These are phyloP conservation scores for Cephus pygmeus DNA, from an alignment of 2,888 invertebrate genomes.

Conservation along the genomic window DNA sequence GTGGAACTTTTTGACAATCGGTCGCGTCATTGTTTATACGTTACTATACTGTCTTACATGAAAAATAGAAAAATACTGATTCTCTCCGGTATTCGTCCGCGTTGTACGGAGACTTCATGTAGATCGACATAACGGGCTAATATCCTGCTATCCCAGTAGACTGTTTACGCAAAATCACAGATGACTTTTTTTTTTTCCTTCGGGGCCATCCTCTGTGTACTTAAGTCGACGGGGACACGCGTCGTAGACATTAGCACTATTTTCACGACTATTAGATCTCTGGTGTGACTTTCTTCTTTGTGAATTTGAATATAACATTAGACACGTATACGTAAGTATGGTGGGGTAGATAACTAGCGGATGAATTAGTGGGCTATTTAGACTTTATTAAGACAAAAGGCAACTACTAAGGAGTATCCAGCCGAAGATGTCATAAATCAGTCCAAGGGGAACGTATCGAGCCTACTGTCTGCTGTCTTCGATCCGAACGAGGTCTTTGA, in stretches of 20 bases:
- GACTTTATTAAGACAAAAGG: not conserved
- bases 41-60: not conserved
- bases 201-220: not conserved
- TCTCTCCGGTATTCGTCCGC: not conserved
- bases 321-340: not conserved
- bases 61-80: not conserved
- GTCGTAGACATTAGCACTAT: not conserved
- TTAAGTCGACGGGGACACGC: not conserved
- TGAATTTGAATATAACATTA: not conserved
- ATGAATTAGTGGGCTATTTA: not conserved
- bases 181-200: not conserved
- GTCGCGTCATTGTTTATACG: not conserved
- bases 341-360: not conserved
- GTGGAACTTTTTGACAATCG: not conserved
- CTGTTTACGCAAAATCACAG: not conserved
- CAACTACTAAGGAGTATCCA: not conserved
- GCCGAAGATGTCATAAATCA: not conserved
- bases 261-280: not conserved
- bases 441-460: not conserved
- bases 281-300: not conserved
- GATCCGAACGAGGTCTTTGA: not conserved
- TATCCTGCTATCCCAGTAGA: not conserved
- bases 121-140: not conserved
- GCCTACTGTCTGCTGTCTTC: not conserved
- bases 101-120: not conserved